phyloP scores from a whole-genome alignment of 2,797 vertebrate species.

The Acanthurus leucopareius region DNA sequence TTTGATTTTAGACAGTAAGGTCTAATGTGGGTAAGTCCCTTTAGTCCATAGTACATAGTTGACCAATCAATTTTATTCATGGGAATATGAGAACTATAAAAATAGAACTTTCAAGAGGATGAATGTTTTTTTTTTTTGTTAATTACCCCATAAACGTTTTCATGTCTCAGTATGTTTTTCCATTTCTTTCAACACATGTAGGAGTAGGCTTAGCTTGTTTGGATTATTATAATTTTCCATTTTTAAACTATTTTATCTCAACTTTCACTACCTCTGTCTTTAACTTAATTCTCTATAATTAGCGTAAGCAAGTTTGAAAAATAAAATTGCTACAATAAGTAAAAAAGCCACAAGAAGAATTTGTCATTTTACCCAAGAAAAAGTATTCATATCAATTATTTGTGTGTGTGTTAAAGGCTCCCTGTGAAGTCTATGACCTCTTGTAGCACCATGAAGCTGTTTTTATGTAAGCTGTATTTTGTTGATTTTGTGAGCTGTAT shows the following conservation, averaged over 20 bases:
- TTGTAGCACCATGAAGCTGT: neutral
- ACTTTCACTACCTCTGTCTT: neutral
- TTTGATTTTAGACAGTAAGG: neutral
- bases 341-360: too few relatives aligned
- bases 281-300: neutral
- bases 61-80: neutral
- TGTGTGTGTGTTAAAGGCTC: neutral
- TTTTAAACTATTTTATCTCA: neutral
- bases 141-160: neutral
- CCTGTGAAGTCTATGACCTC: too few relatives aligned
- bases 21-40: neutral
- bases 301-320: neutral
- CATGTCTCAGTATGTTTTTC: neutral
- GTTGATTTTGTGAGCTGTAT: neutral
- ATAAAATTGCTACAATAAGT: too few relatives aligned
- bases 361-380: too few relatives aligned
- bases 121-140: neutral
- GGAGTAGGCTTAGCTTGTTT: neutral
- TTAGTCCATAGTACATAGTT: neutral
- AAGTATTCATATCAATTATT: too few relatives aligned
- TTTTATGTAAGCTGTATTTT: neutral
- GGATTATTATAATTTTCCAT: neutral
- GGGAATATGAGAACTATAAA: too few relatives aligned
- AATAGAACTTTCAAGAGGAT: neutral
- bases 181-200: neutral